Base-by-base conservation (phyloP, 2,113 vertebrate species). In the Otus sunia region DNA sequence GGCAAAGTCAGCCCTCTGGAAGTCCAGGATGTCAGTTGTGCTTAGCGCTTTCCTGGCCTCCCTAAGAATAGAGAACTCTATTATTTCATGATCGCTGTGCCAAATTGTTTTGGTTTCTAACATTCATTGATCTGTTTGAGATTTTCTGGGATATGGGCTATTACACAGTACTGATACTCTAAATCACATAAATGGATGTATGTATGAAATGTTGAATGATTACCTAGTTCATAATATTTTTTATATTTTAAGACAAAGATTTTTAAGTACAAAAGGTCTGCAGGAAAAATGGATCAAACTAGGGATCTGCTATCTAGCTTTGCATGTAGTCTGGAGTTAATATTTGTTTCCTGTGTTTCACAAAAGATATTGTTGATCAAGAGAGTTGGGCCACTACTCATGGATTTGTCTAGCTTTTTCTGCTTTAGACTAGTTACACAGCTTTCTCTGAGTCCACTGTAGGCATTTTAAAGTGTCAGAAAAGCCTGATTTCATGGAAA, bases 401-500 rank as follows among this genome's bases (percentile, higher is more conserved):
- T 37, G 45, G 37, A 59, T 88, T 92, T 75, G 37, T 86, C 20
- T 26, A 90, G 13, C 18, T 79, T 96, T 86, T 93, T 90, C 78
- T 84, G 30, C 9, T 92, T 97, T 80, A 86, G 53, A 36, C 45
- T 45, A 83, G 67, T 86, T 87, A 55, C 15, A 25, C 56, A 78
- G 60, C 50, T 93, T 96, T 94, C 52, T 62, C 82, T 6, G 26
- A 86, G 41, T 90, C 86, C 90, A 91, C 47, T 1, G 7, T 19
- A 47, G 19, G 59, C 58, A 64, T 84, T 97, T 82, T 75, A 72
- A 88, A 75, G 47, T 80, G 56, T 89, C 58, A 92, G 91, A 96
- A 94, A 87, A 92, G 53, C 91, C 89, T 85, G 74, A 84, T 92
- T 91, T 94, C 37, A 77, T 71, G 58, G 59, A 94, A 95, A 91